phyloP scores from a whole-genome alignment of 2,797 vertebrate species.

The Lerista edwardsae region DNA sequence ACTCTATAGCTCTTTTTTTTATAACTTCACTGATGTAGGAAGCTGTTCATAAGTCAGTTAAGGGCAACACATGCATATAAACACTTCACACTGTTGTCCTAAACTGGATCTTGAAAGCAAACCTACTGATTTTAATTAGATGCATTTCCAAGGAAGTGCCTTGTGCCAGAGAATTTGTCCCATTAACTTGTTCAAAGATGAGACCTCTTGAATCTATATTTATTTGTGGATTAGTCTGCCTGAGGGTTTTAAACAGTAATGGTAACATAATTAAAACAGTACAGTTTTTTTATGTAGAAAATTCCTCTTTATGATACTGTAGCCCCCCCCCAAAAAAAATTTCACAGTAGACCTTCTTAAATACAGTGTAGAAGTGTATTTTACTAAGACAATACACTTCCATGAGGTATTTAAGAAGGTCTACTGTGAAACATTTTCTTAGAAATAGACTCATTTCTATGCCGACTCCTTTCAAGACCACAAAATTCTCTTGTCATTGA shows the following conservation, averaged over 20 bases:
- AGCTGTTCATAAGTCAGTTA: background rate
- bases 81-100: background rate
- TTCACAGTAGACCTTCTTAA: conserved; percentile 47
- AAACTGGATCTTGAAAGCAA: background rate
- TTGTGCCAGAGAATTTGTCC: background rate
- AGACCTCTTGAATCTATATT: background rate
- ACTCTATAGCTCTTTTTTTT: background rate
- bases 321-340: conserved; percentile 50
- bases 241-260: conserved; percentile 13
- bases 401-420: too few species aligned
- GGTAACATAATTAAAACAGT: background rate
- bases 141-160: background rate
- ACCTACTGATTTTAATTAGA: background rate
- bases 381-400: too few species aligned
- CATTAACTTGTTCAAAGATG: background rate
- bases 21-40: background rate
- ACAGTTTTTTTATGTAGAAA: conserved; percentile 28
- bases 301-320: conserved; percentile 48
- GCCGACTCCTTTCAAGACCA: background rate
- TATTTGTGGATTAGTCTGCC: background rate
- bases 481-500: conserved; percentile 59
- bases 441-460: conserved; percentile 19
- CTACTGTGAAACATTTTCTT: too few species aligned
- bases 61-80: background rate
- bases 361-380: too few species aligned